Conservation (phyloP, 2,888 invertebrate species). For the Pterostichus madidus region DNA sequence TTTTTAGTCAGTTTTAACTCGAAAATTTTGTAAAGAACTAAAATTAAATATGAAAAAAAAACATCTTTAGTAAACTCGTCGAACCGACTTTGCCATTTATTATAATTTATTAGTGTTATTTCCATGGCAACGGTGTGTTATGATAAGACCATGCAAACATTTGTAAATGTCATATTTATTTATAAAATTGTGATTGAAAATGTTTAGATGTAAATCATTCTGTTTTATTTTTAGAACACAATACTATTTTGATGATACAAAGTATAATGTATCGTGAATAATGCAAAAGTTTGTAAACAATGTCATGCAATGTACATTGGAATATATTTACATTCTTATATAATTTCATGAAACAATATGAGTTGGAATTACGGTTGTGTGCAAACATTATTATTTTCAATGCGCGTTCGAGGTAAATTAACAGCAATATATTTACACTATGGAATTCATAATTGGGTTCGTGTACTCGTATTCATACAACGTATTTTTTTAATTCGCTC, state of each 20-base stretch:
- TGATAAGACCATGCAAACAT: not conserved
- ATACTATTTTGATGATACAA: slow-evolving; percentile 11
- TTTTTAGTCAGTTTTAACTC: too few species aligned
- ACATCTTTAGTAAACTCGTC: too few species aligned
- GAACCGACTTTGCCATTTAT: too few species aligned
- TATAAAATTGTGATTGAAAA: not conserved
- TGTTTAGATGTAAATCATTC: slow-evolving; percentile 9
- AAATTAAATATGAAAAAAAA: too few species aligned
- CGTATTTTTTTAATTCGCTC: slow-evolving; percentile 4
- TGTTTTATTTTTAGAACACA: slow-evolving; percentile 18
- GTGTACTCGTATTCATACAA: slow-evolving; percentile 8
- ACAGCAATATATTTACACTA: slow-evolving; percentile 30
- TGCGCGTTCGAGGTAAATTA: slow-evolving; percentile 36
- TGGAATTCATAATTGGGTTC: not conserved
- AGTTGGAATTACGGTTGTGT: slow-evolving; percentile 23
- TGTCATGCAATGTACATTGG: slow-evolving; percentile 17
- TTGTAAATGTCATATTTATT: not conserved
- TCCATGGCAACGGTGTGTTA: not conserved
- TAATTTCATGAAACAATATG: slow-evolving; percentile 33
- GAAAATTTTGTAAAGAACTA: too few species aligned
- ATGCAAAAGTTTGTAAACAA: slow-evolving; percentile 39
- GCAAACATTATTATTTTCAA: slow-evolving; percentile 36
- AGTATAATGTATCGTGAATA: slow-evolving; percentile 41
- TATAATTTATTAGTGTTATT: too few species aligned
- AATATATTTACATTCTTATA: slow-evolving; percentile 48